Conservation (phyloP, 1,140 invertebrate genomes). For the Hylaeus volcanicus region DNA sequence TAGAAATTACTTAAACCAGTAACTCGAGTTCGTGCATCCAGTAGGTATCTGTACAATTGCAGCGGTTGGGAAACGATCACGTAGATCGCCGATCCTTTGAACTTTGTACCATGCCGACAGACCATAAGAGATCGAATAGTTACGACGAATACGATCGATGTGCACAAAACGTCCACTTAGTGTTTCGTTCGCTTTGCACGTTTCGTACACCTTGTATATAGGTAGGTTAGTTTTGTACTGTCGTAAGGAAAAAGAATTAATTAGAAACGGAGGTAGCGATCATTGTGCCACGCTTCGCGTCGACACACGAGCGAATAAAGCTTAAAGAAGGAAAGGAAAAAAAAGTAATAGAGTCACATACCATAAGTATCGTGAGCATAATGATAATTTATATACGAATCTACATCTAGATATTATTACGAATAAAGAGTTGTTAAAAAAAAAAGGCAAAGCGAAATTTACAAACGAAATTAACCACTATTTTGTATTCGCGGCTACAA, state of each 20-base stretch:
- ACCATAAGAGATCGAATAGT: constrained; percentile 5
- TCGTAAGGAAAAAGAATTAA: constrained; percentile 30
- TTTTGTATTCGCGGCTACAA: constrained; percentile 60
- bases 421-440: constrained; percentile 41
- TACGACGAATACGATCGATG: constrained; percentile 17
- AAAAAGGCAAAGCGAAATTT: constrained; percentile 2
- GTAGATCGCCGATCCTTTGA: not conserved
- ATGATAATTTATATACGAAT: constrained; percentile 61
- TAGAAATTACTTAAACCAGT: not conserved
- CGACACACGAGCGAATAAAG: constrained; percentile 10
- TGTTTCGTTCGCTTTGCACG: constrained; percentile 55
- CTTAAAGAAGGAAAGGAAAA: constrained; percentile 11
- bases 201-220: constrained; percentile 70
- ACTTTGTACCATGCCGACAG: constrained; percentile 3
- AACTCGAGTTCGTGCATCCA: not conserved
- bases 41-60: not conserved
- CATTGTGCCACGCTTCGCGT: constrained; percentile 32
- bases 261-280: constrained; percentile 34
- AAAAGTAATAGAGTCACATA: not conserved
- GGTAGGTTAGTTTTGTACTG: constrained; percentile 75
- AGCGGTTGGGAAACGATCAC: not conserved
- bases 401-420: constrained; percentile 47
- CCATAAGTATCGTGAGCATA: constrained; percentile 39
- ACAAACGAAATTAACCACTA: constrained; percentile 7
- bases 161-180: constrained; percentile 24